Conservation (phyloP, 2,113 vertebrate genomes). For the Channa argus region DNA sequence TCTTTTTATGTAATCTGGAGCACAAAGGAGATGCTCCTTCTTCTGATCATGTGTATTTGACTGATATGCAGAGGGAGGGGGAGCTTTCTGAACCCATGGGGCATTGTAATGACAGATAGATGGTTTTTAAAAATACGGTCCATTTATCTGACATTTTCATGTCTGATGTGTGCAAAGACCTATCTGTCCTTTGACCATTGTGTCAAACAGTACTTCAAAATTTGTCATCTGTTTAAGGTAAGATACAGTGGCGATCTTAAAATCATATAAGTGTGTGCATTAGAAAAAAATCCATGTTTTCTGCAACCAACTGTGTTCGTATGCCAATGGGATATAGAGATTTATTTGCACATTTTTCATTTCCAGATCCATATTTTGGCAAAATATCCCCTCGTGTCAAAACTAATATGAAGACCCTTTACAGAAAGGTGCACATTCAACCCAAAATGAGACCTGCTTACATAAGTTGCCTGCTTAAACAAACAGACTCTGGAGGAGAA, state of each 20-base stretch:
- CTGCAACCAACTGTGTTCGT: neutral
- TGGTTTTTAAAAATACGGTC: neutral
- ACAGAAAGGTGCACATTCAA: conserved; percentile 48
- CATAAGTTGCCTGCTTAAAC: conserved; percentile 72
- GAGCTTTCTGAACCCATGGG: neutral
- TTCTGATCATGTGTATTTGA: no score
- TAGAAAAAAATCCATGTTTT: no score
- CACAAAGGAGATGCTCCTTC: no score
- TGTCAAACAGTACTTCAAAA: no score
- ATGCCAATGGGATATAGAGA: conserved; percentile 9
- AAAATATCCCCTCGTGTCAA: conserved; percentile 48
- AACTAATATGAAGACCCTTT: conserved; percentile 45
- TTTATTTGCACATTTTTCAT: conserved; percentile 41
- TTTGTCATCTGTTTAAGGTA: neutral
- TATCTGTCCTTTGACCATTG: neutral
- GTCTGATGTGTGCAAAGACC: neutral
- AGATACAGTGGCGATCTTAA: neutral
- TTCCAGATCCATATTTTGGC: conserved; percentile 49
- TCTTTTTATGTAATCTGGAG: no score
- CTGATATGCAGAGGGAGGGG: no score
- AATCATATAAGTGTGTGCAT: neutral
- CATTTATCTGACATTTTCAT: conserved; percentile 14
- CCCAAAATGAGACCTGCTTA: conserved; percentile 66
- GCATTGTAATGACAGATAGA: neutral
- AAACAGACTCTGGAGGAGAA: conserved; percentile 65